Conservation (phyloP, 2,888 invertebrate genomes). For the Mesopsocus fuscifrons region DNA sequence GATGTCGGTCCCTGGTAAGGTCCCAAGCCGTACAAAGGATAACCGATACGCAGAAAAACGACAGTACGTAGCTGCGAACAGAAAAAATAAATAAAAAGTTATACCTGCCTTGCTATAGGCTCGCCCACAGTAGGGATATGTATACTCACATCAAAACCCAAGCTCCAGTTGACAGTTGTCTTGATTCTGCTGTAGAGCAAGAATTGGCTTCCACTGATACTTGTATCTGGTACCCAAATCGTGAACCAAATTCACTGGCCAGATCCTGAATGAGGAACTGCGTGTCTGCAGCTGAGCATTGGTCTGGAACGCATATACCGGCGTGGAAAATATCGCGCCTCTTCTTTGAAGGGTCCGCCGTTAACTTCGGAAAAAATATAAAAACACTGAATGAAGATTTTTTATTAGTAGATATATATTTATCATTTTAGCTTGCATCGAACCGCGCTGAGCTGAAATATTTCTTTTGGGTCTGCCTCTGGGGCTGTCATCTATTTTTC, state of each 20-base stretch:
- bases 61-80: not conserved
- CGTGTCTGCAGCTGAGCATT: conserved; percentile 11
- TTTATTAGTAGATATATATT: not conserved
- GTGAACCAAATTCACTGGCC: conserved; percentile 10
- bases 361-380: conserved; percentile 3
- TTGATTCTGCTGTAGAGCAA: conserved; percentile 11
- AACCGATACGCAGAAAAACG: not conserved
- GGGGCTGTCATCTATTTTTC: too few species aligned
- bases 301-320: conserved; percentile 12
- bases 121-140: too few species aligned
- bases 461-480: too few species aligned
- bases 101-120: too few species aligned
- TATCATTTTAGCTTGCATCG: too few species aligned
- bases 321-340: conserved; percentile 12
- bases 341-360: conserved; percentile 13
- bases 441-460: too few species aligned
- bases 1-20: not conserved
- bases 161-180: conserved; percentile 8
- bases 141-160: conserved; percentile 10
- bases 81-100: not conserved
- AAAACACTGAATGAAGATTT: not conserved
- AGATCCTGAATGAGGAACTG: conserved; percentile 10
- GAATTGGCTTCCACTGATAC: conserved; percentile 11
- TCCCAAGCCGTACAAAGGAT: not conserved
- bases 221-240: conserved; percentile 10